Evolutionary conservation across 64 coral and sea anemone genomes (phyloP).

Genomic region (Platygyra sinensis): DNA sequence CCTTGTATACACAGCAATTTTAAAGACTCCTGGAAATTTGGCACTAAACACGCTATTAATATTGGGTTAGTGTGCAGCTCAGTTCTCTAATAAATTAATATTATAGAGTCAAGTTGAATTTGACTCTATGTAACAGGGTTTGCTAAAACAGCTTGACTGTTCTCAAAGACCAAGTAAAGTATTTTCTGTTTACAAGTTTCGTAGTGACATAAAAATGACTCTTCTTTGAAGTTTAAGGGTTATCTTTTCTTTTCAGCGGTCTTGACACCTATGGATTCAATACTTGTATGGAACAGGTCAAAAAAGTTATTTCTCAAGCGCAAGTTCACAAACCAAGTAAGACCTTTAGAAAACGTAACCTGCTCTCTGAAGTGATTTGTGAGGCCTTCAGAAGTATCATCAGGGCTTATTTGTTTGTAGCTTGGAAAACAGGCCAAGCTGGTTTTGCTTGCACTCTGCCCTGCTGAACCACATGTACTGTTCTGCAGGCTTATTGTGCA

Average conservation of each 20-base stretch:
- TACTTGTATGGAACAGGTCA: conserved; percentile 54
- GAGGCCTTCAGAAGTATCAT: not conserved
- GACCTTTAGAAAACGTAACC: not conserved
- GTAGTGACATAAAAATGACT: not conserved
- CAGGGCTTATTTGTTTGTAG: not conserved
- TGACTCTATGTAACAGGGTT: too few relatives aligned
- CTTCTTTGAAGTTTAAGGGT: not conserved
- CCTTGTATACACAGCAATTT: conserved; percentile 68
- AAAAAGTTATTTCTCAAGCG: conserved; percentile 24
- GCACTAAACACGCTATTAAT: conserved; percentile 21
- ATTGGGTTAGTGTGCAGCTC: conserved; percentile 23
- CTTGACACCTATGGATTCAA: conserved; percentile 61
- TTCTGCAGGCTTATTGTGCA: too few relatives aligned
- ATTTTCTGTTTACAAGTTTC: too few relatives aligned
- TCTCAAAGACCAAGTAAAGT: too few relatives aligned
- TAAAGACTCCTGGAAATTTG: conserved; percentile 63
- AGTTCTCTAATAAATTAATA: not conserved
- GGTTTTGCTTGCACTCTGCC: too few relatives aligned
- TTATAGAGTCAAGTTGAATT: too few relatives aligned
- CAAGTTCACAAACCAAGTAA: conserved; percentile 25
- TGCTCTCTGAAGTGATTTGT: not conserved
- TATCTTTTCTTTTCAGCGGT: conserved; percentile 46
- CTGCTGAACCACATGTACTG: too few relatives aligned
- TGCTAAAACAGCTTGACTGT: too few relatives aligned
- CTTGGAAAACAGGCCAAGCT: too few relatives aligned